Conservation (phyloP, 2,113 vertebrate species). For the Pao palembangensis region DNA sequence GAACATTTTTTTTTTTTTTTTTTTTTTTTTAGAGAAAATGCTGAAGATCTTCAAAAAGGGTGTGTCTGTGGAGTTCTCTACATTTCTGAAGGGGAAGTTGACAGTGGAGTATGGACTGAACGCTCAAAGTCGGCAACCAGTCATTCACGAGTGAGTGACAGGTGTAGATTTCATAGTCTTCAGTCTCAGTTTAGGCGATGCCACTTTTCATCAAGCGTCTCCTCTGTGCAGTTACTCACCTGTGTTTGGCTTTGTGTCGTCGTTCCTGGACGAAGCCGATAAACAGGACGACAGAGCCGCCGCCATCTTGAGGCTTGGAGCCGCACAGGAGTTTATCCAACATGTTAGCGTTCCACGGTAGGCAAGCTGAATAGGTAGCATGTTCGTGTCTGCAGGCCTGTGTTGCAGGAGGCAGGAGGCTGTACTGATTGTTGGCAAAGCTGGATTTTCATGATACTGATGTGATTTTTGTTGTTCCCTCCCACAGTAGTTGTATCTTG, state of each 20-base stretch:
- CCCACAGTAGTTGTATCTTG: not conserved
- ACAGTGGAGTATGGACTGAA: not conserved
- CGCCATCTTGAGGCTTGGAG: constrained; percentile 79
- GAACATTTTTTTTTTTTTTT: not conserved
- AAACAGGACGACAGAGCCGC: constrained; percentile 68
- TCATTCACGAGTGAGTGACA: constrained; percentile 46
- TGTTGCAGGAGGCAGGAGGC: too few species aligned
- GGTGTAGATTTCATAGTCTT: not conserved
- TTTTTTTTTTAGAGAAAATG: constrained; percentile 33
- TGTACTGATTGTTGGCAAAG: too few species aligned
- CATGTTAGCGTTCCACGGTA: constrained; percentile 70
- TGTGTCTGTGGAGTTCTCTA: constrained; percentile 54
- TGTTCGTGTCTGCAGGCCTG: not conserved
- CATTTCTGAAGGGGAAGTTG: constrained; percentile 14
- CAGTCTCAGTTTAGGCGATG: not conserved
- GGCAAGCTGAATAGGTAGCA: not conserved
- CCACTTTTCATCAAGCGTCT: too few species aligned
- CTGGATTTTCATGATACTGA: too few species aligned
- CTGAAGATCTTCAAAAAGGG: constrained; percentile 53
- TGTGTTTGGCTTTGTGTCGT: constrained; percentile 67
- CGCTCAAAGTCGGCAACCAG: not conserved
- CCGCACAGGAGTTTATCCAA: constrained; percentile 64
- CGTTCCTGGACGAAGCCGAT: constrained; percentile 75
- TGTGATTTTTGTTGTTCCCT: not conserved
- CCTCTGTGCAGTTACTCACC: constrained; percentile 68